Evolutionary conservation across 2,797 vertebrate genomes (phyloP), one percentile per base, ranked within the genome.

Genomic region (Valencia hispanica): DNA sequence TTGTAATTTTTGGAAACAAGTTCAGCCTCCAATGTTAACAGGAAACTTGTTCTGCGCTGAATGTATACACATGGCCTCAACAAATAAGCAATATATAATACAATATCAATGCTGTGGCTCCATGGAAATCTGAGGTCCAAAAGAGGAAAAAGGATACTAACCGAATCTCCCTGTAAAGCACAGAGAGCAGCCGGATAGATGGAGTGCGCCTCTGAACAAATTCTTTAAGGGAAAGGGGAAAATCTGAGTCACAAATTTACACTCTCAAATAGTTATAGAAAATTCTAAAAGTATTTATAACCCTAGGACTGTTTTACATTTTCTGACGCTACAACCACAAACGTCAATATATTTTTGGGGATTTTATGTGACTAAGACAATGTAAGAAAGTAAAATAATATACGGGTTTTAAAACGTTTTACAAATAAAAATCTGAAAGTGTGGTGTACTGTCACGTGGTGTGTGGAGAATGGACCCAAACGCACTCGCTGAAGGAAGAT

Each of bases 1-100:
- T 81, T 91, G 80, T 93, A 79, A 89, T 93, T 90, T 93, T 91
- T 92, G 88, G 89, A 91, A 84, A 85, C 72, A 77, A 87, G 73
- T 79, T 84, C 74, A 79, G 86, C 73, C 83, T 91, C 88, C 87
- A 91, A 91, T 75, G 87, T 94, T 93, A 94, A 94, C 93, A 94
- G 93, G 93, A 94, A 94, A 92, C 32, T 82, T 92, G 91, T 82
- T 82, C 87, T 88, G 84, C 84, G 74, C 85, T 82, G 87, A 92
- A 94, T 89, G 89, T 93, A 92, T 93, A 94, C 90, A 93, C 86
- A 80, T 25, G 70, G 85, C 80, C 88, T 94, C 86, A 84, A 94
- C 89, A 94, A 94, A 94, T 93, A 93, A 93, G 90, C 92, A 88
- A 73, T 75, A 73, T 75, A 89, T 87, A 88, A 90, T 89, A 89